phyloP scores from a whole-genome alignment of 2,113 vertebrate genomes.

The Pelecanoides urinatrix region DNA sequence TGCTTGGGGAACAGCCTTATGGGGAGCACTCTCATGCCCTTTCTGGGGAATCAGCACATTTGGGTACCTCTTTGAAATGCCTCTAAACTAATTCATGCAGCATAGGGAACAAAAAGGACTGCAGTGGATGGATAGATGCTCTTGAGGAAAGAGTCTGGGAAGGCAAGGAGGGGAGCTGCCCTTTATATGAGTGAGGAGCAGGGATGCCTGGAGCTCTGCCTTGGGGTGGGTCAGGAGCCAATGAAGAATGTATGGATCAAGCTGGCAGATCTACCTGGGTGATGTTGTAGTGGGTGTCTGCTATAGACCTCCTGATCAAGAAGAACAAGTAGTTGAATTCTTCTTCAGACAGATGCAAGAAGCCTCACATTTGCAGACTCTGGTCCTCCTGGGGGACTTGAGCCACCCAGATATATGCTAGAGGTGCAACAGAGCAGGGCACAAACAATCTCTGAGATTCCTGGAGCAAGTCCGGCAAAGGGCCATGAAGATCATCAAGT shows the following conservation, averaged over 20 bases:
- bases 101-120: background rate
- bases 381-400: background rate
- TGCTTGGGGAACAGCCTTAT: background rate
- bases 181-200: background rate
- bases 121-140: too few species aligned
- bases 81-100: background rate
- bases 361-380: background rate
- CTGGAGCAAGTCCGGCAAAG: background rate
- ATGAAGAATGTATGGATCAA: background rate
- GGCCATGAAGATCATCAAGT: background rate
- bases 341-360: background rate
- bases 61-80: background rate
- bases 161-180: background rate
- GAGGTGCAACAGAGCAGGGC: background rate
- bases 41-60: background rate
- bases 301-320: background rate
- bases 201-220: background rate
- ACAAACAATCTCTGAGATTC: background rate
- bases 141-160: background rate
- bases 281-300: background rate
- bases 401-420: background rate
- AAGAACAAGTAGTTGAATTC: background rate
- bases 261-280: background rate
- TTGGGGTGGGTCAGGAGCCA: background rate
- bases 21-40: background rate